Percentiles rank a stretch among this genome's conserved stretches.
phyloP scores from a whole-genome alignment of 2,113 vertebrate species.

The Oplegnathus fasciatus region DNA sequence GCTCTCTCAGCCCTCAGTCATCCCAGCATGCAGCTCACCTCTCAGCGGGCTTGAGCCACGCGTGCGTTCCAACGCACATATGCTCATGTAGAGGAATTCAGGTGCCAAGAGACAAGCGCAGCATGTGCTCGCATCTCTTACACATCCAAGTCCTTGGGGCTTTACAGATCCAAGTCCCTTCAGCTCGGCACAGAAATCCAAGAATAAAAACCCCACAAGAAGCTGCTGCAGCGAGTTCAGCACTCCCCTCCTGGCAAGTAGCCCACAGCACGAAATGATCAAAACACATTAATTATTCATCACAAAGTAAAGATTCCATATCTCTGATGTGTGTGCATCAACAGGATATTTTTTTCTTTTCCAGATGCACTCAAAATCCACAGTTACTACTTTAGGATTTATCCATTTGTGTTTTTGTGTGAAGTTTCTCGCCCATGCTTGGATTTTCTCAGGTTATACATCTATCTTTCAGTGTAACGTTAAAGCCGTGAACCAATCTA shows the following conservation, averaged over 20 bases:
- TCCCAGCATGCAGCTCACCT: constrained; percentile 62
- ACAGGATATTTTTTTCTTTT: constrained; percentile 29
- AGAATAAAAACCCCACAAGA: background rate
- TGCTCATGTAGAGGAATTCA: constrained; percentile 51
- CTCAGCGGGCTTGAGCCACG: constrained; percentile 32
- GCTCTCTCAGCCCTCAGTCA: constrained; percentile 28
- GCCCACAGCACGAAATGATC: constrained; percentile 62
- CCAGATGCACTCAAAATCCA: constrained; percentile 4
- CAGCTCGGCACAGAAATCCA: constrained; percentile 34
- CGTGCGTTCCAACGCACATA: constrained; percentile 45
- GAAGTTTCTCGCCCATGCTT: background rate
- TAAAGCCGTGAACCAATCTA: background rate
- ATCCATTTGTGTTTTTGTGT: constrained; percentile 18
- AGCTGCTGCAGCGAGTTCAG: constrained; percentile 29
- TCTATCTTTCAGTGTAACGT: background rate
- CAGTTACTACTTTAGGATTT: background rate
- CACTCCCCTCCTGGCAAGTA: constrained; percentile 21
- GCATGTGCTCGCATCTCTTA: constrained; percentile 44
- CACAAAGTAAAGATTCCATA: constrained; percentile 65
- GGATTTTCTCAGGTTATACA: constrained; percentile 3
- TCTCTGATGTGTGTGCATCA: constrained; percentile 44
- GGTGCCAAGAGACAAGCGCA: constrained; percentile 43
- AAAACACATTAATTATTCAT: constrained; percentile 76
- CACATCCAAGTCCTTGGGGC: constrained; percentile 51
- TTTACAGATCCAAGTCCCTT: constrained; percentile 28